Conservation (phyloP, 2,113 vertebrate species). For the Gopherus flavomarginatus region DNA sequence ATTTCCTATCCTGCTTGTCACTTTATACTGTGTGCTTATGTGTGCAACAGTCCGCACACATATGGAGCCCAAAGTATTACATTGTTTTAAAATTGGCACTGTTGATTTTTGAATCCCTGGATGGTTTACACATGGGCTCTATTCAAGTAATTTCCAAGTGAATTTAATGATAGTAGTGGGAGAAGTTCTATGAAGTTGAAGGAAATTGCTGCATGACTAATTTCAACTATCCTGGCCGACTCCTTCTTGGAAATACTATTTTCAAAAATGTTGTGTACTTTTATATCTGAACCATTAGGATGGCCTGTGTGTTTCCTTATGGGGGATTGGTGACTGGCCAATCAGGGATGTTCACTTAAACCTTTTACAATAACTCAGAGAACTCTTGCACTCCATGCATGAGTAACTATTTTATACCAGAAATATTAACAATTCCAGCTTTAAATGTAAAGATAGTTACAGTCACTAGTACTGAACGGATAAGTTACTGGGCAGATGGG, state of each 20-base stretch:
- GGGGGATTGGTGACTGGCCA: not conserved
- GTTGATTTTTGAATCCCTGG: not conserved
- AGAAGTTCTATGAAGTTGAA: not conserved
- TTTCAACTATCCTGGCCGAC: not conserved
- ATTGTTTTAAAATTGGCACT: not conserved
- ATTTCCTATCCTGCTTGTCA: constrained; percentile 25
- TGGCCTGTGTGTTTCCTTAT: not conserved
- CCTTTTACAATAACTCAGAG: not conserved
- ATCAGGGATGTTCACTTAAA: not conserved
- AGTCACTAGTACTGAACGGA: not conserved
- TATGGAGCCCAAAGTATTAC: fast-evolving
- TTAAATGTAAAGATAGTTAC: not conserved
- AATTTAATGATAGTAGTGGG: not conserved
- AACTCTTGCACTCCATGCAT: not conserved
- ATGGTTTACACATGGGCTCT: not conserved
- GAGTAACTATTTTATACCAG: not conserved
- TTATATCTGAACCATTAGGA: not conserved
- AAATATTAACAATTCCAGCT: not conserved
- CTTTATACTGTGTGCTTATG: not conserved
- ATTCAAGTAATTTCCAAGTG: not conserved
- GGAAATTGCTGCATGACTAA: not conserved
- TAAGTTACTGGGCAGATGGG: not conserved
- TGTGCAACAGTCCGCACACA: not conserved
- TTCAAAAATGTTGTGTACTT: not conserved
- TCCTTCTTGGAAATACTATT: not conserved